These are phyloP conservation scores for Cottoperca gobio DNA, from an alignment of 2,797 vertebrate species.

Conservation along the genomic window DNA sequence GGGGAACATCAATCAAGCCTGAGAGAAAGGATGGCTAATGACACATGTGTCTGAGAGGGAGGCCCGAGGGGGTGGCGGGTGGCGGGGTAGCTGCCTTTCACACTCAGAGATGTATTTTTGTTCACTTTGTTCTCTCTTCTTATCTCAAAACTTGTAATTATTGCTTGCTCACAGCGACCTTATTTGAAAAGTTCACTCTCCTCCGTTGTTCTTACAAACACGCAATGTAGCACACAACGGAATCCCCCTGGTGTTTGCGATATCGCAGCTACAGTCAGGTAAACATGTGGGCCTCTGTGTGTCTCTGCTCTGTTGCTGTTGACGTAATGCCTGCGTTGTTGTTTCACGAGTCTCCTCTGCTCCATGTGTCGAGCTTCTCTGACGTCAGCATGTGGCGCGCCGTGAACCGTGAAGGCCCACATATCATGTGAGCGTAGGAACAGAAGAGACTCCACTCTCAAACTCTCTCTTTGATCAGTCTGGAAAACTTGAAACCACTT, in stretches of 20 bases:
- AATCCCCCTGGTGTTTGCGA: neutral
- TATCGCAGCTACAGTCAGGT: conserved; percentile 22
- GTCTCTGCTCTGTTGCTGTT: conserved; percentile 28
- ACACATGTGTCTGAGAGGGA: conserved; percentile 66
- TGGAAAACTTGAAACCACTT: conserved; percentile 64
- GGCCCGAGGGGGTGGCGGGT: conserved; percentile 26
- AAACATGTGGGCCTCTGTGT: conserved; percentile 34
- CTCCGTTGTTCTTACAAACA: neutral
- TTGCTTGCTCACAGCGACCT: neutral
- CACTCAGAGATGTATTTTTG: conserved; percentile 46
- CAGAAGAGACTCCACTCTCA: conserved; percentile 53
- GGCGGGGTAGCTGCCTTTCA: conserved; percentile 42
- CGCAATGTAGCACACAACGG: conserved; percentile 1
- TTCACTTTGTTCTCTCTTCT: conserved; percentile 48
- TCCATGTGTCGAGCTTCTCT: conserved; percentile 50
- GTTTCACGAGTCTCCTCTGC: conserved; percentile 54
- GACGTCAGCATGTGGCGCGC: conserved; percentile 61
- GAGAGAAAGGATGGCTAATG: conserved; percentile 74
- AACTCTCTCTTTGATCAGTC: conserved; percentile 69
- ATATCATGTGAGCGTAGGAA: conserved; percentile 59
- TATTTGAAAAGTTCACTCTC: neutral
- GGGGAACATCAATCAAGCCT: conserved; percentile 76
- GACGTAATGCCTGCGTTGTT: conserved; percentile 61
- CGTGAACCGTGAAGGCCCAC: conserved; percentile 52
- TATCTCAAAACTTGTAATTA: conserved; percentile 53